Evolutionary conservation across 2,888 invertebrate species (phyloP).

Genomic region (Aphrophora alni): DNA sequence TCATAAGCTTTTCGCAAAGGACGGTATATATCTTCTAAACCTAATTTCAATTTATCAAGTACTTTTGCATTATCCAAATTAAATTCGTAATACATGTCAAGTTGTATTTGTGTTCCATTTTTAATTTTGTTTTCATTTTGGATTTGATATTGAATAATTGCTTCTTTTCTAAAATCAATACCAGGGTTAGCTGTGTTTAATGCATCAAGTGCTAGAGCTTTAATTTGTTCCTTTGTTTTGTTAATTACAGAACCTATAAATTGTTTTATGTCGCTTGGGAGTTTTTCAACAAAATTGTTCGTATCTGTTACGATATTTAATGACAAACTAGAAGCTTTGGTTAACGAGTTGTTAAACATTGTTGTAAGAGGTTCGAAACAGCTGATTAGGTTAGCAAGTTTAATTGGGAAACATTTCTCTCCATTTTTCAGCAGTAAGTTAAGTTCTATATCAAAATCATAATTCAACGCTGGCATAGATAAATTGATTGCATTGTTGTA

Average conservation of each 20-base stretch:
- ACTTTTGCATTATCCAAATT: neutral
- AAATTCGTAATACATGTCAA: neutral
- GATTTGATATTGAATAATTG: neutral
- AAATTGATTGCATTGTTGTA: neutral
- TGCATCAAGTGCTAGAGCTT: neutral
- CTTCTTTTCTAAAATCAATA: neutral
- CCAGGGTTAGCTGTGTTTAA: neutral
- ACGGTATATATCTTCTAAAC: neutral
- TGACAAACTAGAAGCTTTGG: neutral
- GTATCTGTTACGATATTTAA: neutral
- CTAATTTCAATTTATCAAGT: neutral
- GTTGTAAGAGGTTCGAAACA: neutral
- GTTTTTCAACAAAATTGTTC: neutral
- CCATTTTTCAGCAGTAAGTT: neutral
- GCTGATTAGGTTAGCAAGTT: neutral
- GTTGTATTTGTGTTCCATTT: neutral
- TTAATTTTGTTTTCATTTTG: neutral
- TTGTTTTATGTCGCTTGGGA: neutral
- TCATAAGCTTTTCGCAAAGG: neutral
- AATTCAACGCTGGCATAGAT: neutral
- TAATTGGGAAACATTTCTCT: neutral
- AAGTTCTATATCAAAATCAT: neutral
- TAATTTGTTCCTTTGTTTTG: neutral
- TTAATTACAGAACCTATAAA: neutral
- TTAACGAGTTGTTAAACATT: neutral